Percentiles rank a stretch among this genome's conserved stretches.
These are phyloP conservation scores for Sebastes schlegelii DNA, from an alignment of 2,113 vertebrate genomes.

Conservation along the genomic window DNA sequence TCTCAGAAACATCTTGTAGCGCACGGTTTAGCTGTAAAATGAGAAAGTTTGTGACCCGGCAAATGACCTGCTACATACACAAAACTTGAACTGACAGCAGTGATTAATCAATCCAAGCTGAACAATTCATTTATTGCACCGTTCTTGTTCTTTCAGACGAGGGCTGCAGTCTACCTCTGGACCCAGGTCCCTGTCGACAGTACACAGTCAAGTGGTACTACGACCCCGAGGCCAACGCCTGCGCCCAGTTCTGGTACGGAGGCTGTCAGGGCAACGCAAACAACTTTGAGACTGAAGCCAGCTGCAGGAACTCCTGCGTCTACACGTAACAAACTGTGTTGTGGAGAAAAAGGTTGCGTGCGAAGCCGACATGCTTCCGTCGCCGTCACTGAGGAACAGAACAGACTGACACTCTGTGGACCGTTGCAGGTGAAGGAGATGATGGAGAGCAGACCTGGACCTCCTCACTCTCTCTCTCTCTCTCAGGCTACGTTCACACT, in stretches of 20 bases:
- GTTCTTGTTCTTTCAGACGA: slow-evolving; percentile 73
- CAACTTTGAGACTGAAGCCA: slow-evolving; percentile 86
- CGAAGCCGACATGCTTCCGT: slow-evolving; percentile 13
- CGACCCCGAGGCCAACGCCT: slow-evolving; percentile 85
- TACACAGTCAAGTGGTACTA: slow-evolving; percentile 90
- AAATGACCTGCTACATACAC: neutral
- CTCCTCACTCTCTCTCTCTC: neutral
- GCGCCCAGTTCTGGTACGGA: slow-evolving; percentile 93
- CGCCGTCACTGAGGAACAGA: slow-evolving; percentile 6
- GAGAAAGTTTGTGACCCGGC: neutral
- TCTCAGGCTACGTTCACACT: slow-evolving; percentile 33
- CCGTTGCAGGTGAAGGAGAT: neutral
- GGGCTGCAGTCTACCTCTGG: slow-evolving; percentile 83
- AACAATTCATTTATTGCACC: neutral
- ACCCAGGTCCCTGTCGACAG: slow-evolving; percentile 83
- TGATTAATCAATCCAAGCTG: neutral
- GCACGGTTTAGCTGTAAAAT: too few relatives aligned
- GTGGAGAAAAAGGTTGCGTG: slow-evolving; percentile 11
- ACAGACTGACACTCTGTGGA: neutral
- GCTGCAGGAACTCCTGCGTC: slow-evolving; percentile 83
- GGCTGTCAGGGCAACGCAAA: slow-evolving; percentile 88
- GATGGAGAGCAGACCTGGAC: neutral
- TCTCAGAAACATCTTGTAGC: too few relatives aligned
- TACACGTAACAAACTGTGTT: slow-evolving; percentile 61
- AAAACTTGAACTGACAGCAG: neutral